Evolutionary conservation across 1,140 invertebrate genomes (phyloP).

Genomic region (Formica selysi): DNA sequence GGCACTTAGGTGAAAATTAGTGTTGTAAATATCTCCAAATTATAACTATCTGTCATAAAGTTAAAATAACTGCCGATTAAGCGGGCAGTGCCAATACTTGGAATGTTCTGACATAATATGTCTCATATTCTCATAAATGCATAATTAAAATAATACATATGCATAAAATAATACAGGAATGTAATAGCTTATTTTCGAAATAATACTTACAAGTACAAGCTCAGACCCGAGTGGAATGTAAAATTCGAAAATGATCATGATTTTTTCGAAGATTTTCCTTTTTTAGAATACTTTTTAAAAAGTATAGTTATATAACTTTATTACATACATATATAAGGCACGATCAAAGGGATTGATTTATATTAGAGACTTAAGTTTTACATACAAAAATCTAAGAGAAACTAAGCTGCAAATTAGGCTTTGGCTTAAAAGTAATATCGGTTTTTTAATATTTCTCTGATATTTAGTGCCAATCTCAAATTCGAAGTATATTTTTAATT

Average conservation of each 20-base stretch:
- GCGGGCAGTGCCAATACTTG: slow-evolving; percentile 29
- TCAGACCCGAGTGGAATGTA: slow-evolving; percentile 44
- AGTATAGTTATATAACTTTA: slow-evolving; percentile 38
- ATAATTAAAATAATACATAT: slow-evolving; percentile 34
- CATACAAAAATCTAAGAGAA: slow-evolving; percentile 2
- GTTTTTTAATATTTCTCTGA: not conserved
- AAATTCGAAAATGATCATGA: slow-evolving; percentile 14
- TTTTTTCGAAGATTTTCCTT: slow-evolving; percentile 12
- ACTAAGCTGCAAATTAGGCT: not conserved
- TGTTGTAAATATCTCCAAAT: slow-evolving; percentile 28
- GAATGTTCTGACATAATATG: slow-evolving; percentile 24
- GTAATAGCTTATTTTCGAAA: slow-evolving; percentile 44
- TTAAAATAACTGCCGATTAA: slow-evolving; percentile 23
- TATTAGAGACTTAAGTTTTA: not conserved
- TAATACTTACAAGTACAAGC: slow-evolving; percentile 31
- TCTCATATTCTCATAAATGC: slow-evolving; percentile 5
- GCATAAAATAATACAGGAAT: slow-evolving; percentile 48
- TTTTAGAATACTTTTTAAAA: slow-evolving; percentile 9
- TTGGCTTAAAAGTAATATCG: slow-evolving; percentile 14
- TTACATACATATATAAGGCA: slow-evolving; percentile 51
- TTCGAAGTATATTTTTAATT: too few relatives aligned
- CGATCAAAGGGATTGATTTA: slow-evolving; percentile 30
- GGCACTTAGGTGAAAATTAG: slow-evolving; percentile 46
- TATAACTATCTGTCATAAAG: slow-evolving; percentile 29
- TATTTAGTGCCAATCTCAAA: too few relatives aligned